These are phyloP conservation scores for Apeira syringaria DNA, from an alignment of 2,888 invertebrate species.

Conservation along the genomic window DNA sequence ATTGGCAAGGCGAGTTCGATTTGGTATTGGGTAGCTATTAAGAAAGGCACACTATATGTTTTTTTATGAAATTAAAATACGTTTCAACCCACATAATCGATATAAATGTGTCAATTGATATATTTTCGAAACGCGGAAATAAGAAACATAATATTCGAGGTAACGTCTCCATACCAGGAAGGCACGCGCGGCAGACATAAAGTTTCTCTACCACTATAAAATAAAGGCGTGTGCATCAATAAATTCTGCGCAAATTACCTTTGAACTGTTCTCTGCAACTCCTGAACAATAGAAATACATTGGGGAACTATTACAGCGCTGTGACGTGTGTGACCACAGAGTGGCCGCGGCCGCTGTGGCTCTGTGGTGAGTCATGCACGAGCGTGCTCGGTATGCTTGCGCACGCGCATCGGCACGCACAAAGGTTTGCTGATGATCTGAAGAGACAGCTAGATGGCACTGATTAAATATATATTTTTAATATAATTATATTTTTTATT, in stretches of 20 bases:
- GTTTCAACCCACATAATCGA: too few relatives aligned
- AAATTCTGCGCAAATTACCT: constrained; percentile 6
- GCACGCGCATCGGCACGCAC: constrained; percentile 26
- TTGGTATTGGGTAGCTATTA: too few relatives aligned
- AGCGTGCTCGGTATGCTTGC: constrained; percentile 19
- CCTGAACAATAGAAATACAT: constrained; percentile 12
- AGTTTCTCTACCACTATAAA: neutral
- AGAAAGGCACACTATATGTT: too few relatives aligned
- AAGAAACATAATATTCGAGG: too few relatives aligned
- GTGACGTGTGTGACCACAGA: neutral
- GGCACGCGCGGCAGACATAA: neutral
- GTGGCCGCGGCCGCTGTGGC: neutral
- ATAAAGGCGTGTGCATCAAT: constrained; percentile 11
- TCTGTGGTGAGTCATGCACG: constrained; percentile 17
- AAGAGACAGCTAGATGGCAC: neutral
- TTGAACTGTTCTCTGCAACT: neutral
- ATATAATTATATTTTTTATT: too few relatives aligned
- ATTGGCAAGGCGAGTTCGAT: too few relatives aligned
- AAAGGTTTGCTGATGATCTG: constrained; percentile 5
- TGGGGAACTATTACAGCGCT: neutral
- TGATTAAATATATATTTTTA: too few relatives aligned
- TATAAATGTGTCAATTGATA: too few relatives aligned
- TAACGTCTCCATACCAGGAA: too few relatives aligned
- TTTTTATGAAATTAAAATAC: too few relatives aligned
- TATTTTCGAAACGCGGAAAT: too few relatives aligned